Percentiles rank a stretch among this genome's conserved stretches.
These are phyloP conservation scores for Bruchidius siliquastri DNA, from an alignment of 2,888 invertebrate species.

Conservation along the genomic window DNA sequence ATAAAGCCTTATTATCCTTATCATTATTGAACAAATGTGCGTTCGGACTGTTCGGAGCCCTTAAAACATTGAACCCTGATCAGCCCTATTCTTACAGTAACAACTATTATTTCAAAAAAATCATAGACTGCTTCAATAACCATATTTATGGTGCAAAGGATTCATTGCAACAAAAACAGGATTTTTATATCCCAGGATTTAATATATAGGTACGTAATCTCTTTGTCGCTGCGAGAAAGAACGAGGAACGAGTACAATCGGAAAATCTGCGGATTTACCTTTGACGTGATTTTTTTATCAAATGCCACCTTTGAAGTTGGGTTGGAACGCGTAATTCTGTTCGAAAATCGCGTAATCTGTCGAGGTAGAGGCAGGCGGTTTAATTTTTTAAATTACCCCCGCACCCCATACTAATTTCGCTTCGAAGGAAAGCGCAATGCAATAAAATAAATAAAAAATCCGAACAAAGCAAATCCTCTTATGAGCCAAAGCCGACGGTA, in stretches of 20 bases:
- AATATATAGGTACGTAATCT: not conserved
- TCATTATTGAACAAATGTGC: too few relatives aligned
- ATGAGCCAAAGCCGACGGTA: constrained; percentile 15
- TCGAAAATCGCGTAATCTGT: not conserved
- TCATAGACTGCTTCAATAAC: too few relatives aligned
- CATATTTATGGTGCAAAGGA: too few relatives aligned
- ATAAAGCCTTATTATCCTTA: too few relatives aligned
- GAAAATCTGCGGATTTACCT: not conserved
- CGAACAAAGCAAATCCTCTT: constrained; percentile 19
- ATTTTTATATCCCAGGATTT: not conserved
- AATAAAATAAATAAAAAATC: constrained; percentile 13
- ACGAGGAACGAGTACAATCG: not conserved
- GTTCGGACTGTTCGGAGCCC: too few relatives aligned
- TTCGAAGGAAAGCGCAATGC: constrained; percentile 11
- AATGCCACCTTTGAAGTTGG: not conserved
- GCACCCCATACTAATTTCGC: constrained; percentile 7
- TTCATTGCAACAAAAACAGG: not conserved
- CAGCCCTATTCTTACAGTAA: too few relatives aligned
- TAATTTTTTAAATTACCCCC: constrained; percentile 1
- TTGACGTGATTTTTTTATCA: not conserved
- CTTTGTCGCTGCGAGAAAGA: not conserved
- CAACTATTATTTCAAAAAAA: too few relatives aligned
- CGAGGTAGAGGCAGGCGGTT: not conserved
- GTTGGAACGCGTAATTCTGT: not conserved
- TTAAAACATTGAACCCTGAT: too few relatives aligned